These are phyloP conservation scores for Morus bassanus DNA, from an alignment of 2,797 vertebrate species.

Conservation along the genomic window DNA sequence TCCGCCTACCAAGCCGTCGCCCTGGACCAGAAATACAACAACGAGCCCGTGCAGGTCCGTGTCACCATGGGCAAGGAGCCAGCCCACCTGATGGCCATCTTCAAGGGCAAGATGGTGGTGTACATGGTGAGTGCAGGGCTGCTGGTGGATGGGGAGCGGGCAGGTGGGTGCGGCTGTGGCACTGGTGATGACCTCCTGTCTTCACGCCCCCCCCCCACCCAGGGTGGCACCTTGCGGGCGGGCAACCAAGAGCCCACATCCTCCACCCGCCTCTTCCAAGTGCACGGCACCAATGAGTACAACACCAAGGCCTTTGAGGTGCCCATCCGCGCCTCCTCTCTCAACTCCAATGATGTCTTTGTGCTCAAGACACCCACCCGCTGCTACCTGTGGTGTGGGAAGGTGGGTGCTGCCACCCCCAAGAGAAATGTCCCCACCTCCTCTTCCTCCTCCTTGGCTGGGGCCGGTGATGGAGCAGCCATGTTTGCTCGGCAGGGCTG, in stretches of 20 bases:
- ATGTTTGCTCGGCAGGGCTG: constrained; percentile 76
- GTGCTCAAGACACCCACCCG: constrained; percentile 80
- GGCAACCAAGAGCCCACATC: constrained; percentile 44
- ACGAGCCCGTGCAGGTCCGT: constrained; percentile 82
- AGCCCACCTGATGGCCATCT: constrained; percentile 85
- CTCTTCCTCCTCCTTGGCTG: not conserved
- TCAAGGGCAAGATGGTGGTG: constrained; percentile 87
- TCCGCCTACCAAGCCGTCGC: constrained; percentile 82
- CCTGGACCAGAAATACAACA: constrained; percentile 83
- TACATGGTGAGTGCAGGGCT: constrained; percentile 75
- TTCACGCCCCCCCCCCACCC: not conserved
- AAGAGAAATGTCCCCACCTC: not conserved
- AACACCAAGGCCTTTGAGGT: constrained; percentile 87
- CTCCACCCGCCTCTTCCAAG: constrained; percentile 80
- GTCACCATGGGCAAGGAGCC: constrained; percentile 90
- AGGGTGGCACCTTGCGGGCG: constrained; percentile 77
- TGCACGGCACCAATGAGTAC: constrained; percentile 78
- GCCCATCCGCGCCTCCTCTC: constrained; percentile 70
- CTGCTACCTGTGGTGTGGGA: constrained; percentile 90
- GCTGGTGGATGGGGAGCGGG: fast-evolving
- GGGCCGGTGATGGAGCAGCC: not conserved
- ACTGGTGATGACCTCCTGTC: not conserved
- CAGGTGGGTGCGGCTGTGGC: fast-evolving
- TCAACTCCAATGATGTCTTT: constrained; percentile 90
- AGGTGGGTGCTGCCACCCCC: constrained; percentile 70